phyloP scores from a whole-genome alignment of 2,113 vertebrate genomes.

The Varanus komodoensis region DNA sequence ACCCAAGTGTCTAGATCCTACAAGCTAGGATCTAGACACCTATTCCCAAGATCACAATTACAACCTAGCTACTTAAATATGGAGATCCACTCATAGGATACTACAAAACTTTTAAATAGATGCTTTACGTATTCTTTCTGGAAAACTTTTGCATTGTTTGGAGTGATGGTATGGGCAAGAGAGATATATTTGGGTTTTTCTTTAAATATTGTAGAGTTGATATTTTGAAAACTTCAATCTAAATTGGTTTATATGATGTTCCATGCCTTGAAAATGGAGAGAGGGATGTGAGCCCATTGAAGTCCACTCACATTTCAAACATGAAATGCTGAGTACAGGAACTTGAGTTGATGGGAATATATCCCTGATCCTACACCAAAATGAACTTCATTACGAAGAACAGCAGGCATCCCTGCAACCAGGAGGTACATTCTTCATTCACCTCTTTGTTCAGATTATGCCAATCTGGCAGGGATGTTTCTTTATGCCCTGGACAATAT shows the following conservation, averaged over 20 bases:
- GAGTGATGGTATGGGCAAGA: not conserved
- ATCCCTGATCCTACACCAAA: not conserved
- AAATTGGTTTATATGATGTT: not conserved
- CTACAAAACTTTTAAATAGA: not conserved
- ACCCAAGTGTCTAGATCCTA: not conserved
- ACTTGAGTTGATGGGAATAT: not conserved
- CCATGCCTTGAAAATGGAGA: constrained; percentile 3
- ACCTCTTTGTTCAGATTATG: constrained; percentile 20
- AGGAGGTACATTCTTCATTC: not conserved
- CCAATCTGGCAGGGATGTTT: not conserved
- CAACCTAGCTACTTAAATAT: not conserved
- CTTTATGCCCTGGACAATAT: constrained; percentile 10
- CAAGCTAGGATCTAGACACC: not conserved
- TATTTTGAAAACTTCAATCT: not conserved
- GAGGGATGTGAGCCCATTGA: not conserved
- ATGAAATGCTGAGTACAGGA: not conserved
- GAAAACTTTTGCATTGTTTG: not conserved
- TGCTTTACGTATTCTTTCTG: not conserved
- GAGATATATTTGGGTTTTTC: not conserved
- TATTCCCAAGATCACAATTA: not conserved
- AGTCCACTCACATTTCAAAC: not conserved
- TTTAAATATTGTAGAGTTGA: not conserved
- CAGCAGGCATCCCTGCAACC: not conserved
- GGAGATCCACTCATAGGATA: not conserved
- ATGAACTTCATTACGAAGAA: constrained; percentile 13